phyloP scores from a whole-genome alignment of 2,797 vertebrate species.

The Parauchenoglanis ngamensis region DNA sequence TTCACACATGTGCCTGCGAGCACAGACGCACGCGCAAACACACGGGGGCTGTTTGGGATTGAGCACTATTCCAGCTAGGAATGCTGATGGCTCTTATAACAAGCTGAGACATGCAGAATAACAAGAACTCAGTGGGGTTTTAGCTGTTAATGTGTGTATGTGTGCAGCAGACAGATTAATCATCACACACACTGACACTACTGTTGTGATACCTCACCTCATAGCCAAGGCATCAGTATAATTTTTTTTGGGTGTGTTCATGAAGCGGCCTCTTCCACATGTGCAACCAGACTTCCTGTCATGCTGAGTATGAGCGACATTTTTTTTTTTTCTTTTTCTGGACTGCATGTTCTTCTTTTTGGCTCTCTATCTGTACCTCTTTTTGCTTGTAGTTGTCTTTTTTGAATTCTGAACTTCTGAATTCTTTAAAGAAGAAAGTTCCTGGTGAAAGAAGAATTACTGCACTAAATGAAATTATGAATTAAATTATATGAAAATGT shows the following conservation, averaged over 20 bases:
- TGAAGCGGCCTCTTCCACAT: background rate
- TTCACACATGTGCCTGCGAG: slow-evolving; percentile 22
- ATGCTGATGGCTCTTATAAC: slow-evolving; percentile 53
- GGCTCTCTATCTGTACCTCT: background rate
- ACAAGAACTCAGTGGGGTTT: slow-evolving; percentile 47
- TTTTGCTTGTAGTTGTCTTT: background rate
- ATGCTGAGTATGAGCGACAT: background rate
- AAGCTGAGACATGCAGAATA: slow-evolving; percentile 61
- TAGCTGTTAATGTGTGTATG: slow-evolving; percentile 40
- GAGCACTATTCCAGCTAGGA: slow-evolving; percentile 56
- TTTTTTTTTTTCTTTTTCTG: background rate
- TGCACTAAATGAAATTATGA: background rate
- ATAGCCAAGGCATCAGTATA: slow-evolving; percentile 31
- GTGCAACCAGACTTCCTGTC: background rate
- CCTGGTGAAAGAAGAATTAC: background rate
- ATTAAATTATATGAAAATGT: background rate
- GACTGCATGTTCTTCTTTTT: background rate
- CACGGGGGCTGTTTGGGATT: slow-evolving; percentile 54
- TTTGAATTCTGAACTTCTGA: background rate
- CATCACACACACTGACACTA: slow-evolving; percentile 44
- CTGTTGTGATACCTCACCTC: slow-evolving; percentile 39
- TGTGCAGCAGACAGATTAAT: slow-evolving; percentile 48
- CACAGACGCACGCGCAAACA: slow-evolving; percentile 46
- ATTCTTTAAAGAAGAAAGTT: background rate
- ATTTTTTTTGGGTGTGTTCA: slow-evolving; percentile 21